phyloP scores from a whole-genome alignment of 2,113 vertebrate genomes.

The Larimichthys crocea region DNA sequence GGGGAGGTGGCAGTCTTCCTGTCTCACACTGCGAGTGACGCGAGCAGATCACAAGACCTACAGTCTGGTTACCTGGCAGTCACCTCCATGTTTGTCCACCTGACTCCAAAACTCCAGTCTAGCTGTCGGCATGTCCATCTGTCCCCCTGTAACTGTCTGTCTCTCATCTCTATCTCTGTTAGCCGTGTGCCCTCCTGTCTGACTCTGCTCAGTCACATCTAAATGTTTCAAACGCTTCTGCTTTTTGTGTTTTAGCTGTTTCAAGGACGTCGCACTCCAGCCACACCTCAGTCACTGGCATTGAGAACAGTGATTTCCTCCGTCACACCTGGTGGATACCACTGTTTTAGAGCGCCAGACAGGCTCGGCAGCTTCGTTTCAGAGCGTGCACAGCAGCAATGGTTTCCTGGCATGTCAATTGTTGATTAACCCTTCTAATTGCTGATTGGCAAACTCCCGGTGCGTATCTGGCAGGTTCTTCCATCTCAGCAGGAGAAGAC shows the following conservation, averaged over 20 bases:
- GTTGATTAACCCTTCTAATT: conserved; percentile 16
- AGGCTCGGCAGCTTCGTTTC: conserved; percentile 1
- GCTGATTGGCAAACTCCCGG: not conserved
- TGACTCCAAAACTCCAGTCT: conserved; percentile 35
- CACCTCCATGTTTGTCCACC: conserved; percentile 41
- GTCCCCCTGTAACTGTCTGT: conserved; percentile 26
- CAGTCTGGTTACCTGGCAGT: conserved; percentile 66
- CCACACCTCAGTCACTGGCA: not conserved
- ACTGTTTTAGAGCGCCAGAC: not conserved
- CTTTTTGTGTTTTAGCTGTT: not conserved
- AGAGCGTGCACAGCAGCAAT: not conserved
- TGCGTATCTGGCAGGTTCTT: not conserved
- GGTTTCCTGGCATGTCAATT: not conserved
- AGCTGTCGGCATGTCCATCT: conserved; percentile 55
- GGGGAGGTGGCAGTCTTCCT: conserved; percentile 52
- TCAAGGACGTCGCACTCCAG: not conserved
- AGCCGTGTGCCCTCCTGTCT: conserved; percentile 30
- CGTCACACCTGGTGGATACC: not conserved
- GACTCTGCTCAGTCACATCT: conserved; percentile 9
- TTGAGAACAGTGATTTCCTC: not conserved
- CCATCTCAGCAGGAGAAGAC: not conserved
- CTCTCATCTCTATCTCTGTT: conserved; percentile 6
- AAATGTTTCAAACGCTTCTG: not conserved
- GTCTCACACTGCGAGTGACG: conserved; percentile 67
- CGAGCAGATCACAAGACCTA: conserved; percentile 54